Conservation (phyloP, 2,888 invertebrate species). For the Coenonympha arcania region DNA sequence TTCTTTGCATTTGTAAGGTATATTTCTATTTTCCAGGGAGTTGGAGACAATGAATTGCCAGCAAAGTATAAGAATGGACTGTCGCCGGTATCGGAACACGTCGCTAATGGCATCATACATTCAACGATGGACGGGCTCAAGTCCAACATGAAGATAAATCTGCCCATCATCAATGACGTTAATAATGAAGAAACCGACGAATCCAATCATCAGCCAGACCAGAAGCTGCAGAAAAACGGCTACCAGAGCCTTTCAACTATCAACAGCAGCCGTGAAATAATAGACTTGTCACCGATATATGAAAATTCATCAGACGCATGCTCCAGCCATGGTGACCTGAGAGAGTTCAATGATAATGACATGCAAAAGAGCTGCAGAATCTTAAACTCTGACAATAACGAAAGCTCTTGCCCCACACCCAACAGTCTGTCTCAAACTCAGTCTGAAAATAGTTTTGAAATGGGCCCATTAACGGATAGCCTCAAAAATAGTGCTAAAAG, state of each 20-base stretch:
- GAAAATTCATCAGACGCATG: constrained; percentile 71
- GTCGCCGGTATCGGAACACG: constrained; percentile 65
- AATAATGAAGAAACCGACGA: constrained; percentile 69
- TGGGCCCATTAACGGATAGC: constrained; percentile 62
- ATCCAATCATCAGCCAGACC: constrained; percentile 36
- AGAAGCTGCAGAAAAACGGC: constrained; percentile 52
- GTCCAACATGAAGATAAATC: constrained; percentile 65
- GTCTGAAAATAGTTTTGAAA: constrained; percentile 68
- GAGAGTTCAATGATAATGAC: constrained; percentile 53
- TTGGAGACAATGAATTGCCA: constrained; percentile 60
- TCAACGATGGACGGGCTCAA: constrained; percentile 66
- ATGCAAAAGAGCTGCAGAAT: constrained; percentile 52
- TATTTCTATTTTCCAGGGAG: no score
- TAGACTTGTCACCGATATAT: constrained; percentile 68
- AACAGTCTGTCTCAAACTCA: constrained; percentile 67
- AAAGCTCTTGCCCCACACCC: constrained; percentile 60
- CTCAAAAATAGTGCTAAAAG: constrained; percentile 64
- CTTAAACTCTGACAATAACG: constrained; percentile 54
- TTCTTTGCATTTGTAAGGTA: no score
- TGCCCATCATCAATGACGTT: constrained; percentile 65
- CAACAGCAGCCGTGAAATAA: constrained; percentile 60
- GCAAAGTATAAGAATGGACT: constrained; percentile 59
- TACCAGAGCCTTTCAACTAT: constrained; percentile 55
- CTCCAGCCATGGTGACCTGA: constrained; percentile 65
- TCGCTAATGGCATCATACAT: constrained; percentile 60